Percentiles rank a stretch among this genome's conserved stretches.
phyloP scores from a whole-genome alignment of 2,888 invertebrate species.

The Parasteatoda lunata region DNA sequence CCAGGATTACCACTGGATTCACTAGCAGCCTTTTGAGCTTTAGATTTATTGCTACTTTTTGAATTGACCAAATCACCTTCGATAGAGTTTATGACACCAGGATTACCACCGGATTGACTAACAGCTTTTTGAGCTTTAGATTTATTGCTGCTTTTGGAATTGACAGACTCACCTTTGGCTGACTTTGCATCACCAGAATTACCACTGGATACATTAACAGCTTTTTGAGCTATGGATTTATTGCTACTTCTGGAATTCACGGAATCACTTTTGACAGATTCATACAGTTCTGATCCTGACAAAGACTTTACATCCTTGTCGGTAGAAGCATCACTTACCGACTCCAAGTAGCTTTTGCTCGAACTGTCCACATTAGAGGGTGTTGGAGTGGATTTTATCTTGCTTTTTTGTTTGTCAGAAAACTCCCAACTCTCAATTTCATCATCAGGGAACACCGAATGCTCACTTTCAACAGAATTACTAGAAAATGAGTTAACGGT shows the following conservation, averaged over 20 bases:
- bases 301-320: conserved; percentile 46
- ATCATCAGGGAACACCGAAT: too few relatives aligned
- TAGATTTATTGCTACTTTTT: not conserved
- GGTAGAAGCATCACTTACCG: conserved; percentile 52
- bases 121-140: not conserved
- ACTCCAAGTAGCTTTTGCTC: conserved; percentile 44
- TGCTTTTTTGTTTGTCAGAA: not conserved
- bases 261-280: not conserved
- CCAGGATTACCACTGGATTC: not conserved
- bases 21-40: not conserved
- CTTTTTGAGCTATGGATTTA: not conserved
- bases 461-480: not conserved
- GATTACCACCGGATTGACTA: not conserved
- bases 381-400: not conserved
- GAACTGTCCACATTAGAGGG: not conserved
- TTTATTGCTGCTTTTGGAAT: too few relatives aligned
- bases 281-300: conserved; percentile 32
- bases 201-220: not conserved
- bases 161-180: not conserved
- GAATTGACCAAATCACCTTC: too few relatives aligned
- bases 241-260: not conserved
- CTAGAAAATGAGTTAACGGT: not conserved
- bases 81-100: not conserved
- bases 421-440: not conserved
- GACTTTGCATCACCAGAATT: not conserved